Evolutionary conservation across 2,888 invertebrate genomes (phyloP).

Genomic region (Malthinus flaveolus): DNA sequence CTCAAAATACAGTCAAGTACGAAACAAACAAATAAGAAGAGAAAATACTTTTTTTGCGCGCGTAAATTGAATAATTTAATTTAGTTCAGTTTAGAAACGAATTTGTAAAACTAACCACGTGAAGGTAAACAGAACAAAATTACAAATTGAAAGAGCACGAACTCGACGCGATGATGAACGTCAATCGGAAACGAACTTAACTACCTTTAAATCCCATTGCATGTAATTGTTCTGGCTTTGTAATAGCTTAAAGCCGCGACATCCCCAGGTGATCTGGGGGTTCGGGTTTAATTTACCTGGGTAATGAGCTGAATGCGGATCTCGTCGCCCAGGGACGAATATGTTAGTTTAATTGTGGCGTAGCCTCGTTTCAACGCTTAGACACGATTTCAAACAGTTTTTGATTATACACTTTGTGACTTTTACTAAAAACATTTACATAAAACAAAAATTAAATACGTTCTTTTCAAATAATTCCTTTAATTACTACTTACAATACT

Average conservation of each 20-base stretch:
- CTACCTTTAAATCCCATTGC: slow-evolving; percentile 28
- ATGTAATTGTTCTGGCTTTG: slow-evolving; percentile 35
- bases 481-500: too few relatives aligned
- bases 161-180: slow-evolving; percentile 19
- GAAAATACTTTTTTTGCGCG: too few relatives aligned
- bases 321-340: slow-evolving; percentile 29
- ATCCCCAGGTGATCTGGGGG: slow-evolving; percentile 49
- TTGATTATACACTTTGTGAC: too few relatives aligned
- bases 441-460: too few relatives aligned
- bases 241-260: slow-evolving; percentile 34
- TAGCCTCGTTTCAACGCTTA: slow-evolving; percentile 25
- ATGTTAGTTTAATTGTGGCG: slow-evolving; percentile 31
- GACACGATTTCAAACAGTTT: slow-evolving; percentile 12
- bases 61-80: neutral
- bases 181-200: slow-evolving; percentile 31
- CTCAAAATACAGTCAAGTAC: too few relatives aligned
- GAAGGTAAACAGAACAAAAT: slow-evolving; percentile 20
- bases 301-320: slow-evolving; percentile 51
- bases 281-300: slow-evolving; percentile 44
- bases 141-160: slow-evolving; percentile 27
- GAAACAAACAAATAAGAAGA: too few relatives aligned
- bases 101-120: slow-evolving; percentile 17
- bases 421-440: too few relatives aligned
- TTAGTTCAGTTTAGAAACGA: neutral
- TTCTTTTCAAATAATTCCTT: too few relatives aligned